phyloP scores from a whole-genome alignment of 2,888 invertebrate species.

The Pyrochroa serraticornis region DNA sequence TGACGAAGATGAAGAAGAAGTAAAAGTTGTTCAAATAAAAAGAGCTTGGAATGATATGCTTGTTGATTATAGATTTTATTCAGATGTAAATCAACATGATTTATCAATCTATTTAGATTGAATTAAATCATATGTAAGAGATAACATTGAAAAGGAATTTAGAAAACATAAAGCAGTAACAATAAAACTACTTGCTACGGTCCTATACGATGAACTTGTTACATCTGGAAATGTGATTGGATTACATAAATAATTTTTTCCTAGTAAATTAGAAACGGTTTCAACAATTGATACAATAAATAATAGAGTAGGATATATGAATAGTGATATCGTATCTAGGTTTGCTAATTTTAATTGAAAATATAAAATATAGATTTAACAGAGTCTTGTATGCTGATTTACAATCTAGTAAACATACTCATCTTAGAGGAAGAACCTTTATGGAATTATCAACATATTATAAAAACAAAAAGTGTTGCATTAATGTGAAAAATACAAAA shows the following conservation, averaged over 20 bases:
- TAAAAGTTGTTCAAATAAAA: constrained; percentile 13
- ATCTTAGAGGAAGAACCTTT: constrained; percentile 17
- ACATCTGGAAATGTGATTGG: too few species aligned
- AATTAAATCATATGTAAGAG: too few species aligned
- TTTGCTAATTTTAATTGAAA: constrained; percentile 15
- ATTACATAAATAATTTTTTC: constrained; percentile 10
- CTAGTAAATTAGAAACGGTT: constrained; percentile 13
- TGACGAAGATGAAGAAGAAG: constrained; percentile 8
- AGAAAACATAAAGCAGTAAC: neutral
- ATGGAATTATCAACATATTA: constrained; percentile 15
- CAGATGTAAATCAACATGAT: constrained; percentile 10
- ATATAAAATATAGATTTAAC: constrained; percentile 14
- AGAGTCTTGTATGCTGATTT: constrained; percentile 15
- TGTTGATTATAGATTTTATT: constrained; percentile 11
- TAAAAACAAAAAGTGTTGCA: constrained; percentile 16
- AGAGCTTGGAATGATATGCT: constrained; percentile 14
- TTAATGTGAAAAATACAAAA: constrained; percentile 16
- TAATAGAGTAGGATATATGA: constrained; percentile 10
- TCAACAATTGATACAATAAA: constrained; percentile 10
- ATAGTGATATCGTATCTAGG: constrained; percentile 12
- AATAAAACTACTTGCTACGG: too few species aligned
- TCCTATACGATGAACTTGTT: too few species aligned
- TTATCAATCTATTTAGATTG: constrained; percentile 13
- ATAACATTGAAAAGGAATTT: too few species aligned
- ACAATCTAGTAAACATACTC: constrained; percentile 16